Evolutionary conservation across 1,140 invertebrate species (phyloP).

Genomic region (Adoxophyes honmai): DNA sequence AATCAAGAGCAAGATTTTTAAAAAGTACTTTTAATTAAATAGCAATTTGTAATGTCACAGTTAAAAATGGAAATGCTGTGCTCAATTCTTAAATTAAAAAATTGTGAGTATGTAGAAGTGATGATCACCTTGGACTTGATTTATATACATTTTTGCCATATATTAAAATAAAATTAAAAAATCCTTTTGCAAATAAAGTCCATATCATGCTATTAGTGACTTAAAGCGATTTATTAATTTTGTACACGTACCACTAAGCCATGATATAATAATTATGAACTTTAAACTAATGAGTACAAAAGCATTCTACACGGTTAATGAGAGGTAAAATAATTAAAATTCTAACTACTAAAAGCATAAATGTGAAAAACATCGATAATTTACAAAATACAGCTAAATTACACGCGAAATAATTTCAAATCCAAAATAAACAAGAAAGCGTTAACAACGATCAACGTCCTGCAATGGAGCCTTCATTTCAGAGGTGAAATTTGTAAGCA

Average conservation of each 20-base stretch:
- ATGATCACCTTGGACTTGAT: conserved; percentile 38
- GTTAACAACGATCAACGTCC: neutral
- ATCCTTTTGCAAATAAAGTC: conserved; percentile 37
- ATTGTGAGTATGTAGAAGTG: neutral
- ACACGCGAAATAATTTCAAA: neutral
- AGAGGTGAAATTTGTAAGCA: neutral
- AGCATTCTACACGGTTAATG: conserved; percentile 32
- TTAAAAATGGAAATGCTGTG: conserved; percentile 11
- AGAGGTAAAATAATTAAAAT: conserved; percentile 18
- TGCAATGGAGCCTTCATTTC: conserved; percentile 2
- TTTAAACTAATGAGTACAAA: conserved; percentile 13
- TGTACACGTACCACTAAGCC: conserved; percentile 17
- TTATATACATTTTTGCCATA: conserved; percentile 33
- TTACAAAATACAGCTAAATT: conserved; percentile 9
- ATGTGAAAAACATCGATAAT: conserved; percentile 24
- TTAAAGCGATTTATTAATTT: conserved; percentile 29
- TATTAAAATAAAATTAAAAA: conserved; percentile 38
- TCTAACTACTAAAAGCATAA: conserved; percentile 31
- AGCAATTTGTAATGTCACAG: conserved; percentile 6
- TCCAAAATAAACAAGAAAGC: conserved; percentile 9
- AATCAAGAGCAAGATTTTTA: conserved; percentile 49
- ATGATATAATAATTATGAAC: conserved; percentile 11
- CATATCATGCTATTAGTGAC: conserved; percentile 33
- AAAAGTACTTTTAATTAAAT: neutral
- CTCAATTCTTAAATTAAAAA: neutral